phyloP scores from a whole-genome alignment of 2,888 invertebrate species.

The Saturnia japonica region DNA sequence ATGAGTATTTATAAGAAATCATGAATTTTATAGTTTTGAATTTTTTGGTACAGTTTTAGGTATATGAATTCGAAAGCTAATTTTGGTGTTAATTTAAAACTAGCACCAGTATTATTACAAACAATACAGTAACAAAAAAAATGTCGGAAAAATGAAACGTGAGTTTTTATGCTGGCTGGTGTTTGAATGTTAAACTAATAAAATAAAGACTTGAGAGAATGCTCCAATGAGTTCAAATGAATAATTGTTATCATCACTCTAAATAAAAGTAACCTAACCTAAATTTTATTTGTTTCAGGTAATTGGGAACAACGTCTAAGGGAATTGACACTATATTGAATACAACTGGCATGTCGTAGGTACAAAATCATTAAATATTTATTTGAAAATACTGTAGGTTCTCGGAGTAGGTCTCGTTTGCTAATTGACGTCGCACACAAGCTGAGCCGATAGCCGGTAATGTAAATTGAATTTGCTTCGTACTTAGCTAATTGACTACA shows the following conservation, averaged over 20 bases:
- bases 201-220: neutral
- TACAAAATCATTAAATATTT: neutral
- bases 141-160: neutral
- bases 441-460: slow-evolving; percentile 33
- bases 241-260: too few relatives aligned
- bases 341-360: neutral
- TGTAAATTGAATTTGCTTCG: slow-evolving; percentile 43
- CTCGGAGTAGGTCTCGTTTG: slow-evolving; percentile 27
- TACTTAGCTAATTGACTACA: slow-evolving; percentile 32
- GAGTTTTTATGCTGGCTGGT: neutral
- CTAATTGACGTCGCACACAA: slow-evolving; percentile 35
- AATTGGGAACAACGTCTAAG: neutral
- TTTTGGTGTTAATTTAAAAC: neutral
- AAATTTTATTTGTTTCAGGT: slow-evolving; percentile 1
- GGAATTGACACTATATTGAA: neutral
- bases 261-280: neutral
- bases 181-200: neutral
- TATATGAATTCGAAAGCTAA: neutral
- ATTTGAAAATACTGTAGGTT: slow-evolving; percentile 22
- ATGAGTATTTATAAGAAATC: too few relatives aligned
- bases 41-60: neutral
- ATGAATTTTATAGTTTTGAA: neutral
- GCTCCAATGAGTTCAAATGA: too few relatives aligned
- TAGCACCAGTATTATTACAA: neutral
- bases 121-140: neutral